Conservation (phyloP, 2,888 invertebrate species). For the Phortica magna region DNA sequence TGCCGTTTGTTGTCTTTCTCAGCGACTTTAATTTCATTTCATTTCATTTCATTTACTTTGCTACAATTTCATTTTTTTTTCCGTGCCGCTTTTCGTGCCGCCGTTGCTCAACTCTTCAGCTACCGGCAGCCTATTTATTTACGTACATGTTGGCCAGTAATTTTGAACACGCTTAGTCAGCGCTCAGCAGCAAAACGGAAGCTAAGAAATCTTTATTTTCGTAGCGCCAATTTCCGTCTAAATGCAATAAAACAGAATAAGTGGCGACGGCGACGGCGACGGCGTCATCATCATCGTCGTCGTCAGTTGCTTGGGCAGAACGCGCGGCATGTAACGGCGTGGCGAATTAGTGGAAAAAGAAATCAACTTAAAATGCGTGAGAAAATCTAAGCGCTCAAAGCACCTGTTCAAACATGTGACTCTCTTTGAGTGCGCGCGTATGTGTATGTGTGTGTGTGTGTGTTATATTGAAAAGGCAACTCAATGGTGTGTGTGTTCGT, state of each 20-base stretch:
- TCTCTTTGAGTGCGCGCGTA: background rate
- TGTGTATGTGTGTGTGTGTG: background rate
- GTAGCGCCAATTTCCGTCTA: slow-evolving; percentile 72
- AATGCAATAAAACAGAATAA: slow-evolving; percentile 73
- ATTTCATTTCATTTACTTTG: slow-evolving; percentile 23
- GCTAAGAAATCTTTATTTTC: slow-evolving; percentile 35
- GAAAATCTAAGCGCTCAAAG: slow-evolving; percentile 55
- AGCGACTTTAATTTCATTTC: slow-evolving; percentile 24
- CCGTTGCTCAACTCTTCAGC: slow-evolving; percentile 41
- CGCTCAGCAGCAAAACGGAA: slow-evolving; percentile 8
- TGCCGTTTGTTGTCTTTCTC: slow-evolving; percentile 11
- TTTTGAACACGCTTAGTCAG: slow-evolving; percentile 12
- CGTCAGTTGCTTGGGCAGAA: background rate
- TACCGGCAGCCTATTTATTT: no score
- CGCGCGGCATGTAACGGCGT: background rate
- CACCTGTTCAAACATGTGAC: slow-evolving; percentile 51
- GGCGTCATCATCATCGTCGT: background rate
- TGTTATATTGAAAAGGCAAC: no score
- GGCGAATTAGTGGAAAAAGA: slow-evolving; percentile 25
- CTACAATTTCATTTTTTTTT: slow-evolving; percentile 33
- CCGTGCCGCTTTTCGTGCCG: slow-evolving; percentile 49
- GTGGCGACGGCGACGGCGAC: slow-evolving; percentile 27
- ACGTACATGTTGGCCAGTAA: background rate
- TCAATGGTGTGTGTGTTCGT: background rate
- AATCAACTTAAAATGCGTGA: slow-evolving; percentile 57